These are phyloP conservation scores for Eubasilissa regina DNA, from an alignment of 1,140 invertebrate genomes.

Conservation along the genomic window DNA sequence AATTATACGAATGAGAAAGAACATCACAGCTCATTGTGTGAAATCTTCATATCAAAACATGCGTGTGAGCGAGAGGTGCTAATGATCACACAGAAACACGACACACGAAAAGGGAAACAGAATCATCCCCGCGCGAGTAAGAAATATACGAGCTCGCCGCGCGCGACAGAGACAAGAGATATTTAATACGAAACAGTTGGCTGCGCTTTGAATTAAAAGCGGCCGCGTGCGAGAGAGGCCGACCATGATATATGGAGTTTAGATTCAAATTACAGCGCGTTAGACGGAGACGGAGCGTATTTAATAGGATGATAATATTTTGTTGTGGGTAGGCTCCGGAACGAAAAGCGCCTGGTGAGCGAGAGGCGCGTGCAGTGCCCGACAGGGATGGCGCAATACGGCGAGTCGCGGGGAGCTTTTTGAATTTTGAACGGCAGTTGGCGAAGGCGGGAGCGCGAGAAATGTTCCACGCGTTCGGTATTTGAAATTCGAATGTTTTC, in stretches of 20 bases:
- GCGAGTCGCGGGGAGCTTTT: conserved; percentile 42
- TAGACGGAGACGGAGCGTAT: neutral
- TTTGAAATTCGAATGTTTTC: conserved; percentile 46
- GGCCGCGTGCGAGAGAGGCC: neutral
- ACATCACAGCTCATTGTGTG: conserved; percentile 18
- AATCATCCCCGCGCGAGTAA: neutral
- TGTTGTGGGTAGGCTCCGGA: neutral
- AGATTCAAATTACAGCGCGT: conserved; percentile 8
- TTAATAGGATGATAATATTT: conserved; percentile 21
- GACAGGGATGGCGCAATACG: conserved; percentile 35
- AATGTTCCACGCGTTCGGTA: conserved; percentile 49
- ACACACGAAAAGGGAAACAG: conserved; percentile 5
- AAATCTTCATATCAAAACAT: conserved; percentile 19
- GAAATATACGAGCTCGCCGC: neutral
- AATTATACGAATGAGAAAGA: conserved; percentile 8
- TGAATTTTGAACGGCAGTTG: conserved; percentile 47
- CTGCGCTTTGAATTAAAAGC: conserved; percentile 30
- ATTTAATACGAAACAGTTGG: conserved; percentile 16
- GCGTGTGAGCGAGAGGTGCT: conserved; percentile 12
- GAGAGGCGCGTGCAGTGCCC: neutral
- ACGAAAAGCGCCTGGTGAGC: neutral
- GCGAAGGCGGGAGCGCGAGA: conserved; percentile 44
- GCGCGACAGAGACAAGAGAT: neutral
- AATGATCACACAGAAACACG: conserved; percentile 8
- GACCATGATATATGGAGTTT: conserved; percentile 18